A percentile compares a stretch with the other conserved stretches of the same genome.
Conservation (phyloP, 2,888 invertebrate species). For the Neoscelio sp. region DNA sequence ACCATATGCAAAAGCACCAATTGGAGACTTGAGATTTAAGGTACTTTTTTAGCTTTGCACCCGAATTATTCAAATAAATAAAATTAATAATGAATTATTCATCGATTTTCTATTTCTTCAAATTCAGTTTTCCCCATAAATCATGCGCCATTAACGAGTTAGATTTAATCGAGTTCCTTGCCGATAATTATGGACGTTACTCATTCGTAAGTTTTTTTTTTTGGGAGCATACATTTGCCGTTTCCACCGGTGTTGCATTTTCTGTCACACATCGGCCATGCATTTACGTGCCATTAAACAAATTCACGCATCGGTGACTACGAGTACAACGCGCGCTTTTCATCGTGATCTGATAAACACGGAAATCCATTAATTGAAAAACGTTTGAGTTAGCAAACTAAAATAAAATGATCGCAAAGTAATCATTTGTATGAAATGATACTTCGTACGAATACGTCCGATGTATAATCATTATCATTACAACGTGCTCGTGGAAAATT, state of each 20-base stretch:
- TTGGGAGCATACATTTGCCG: slow-evolving; percentile 20
- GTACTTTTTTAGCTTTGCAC: too few species aligned
- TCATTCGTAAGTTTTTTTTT: slow-evolving; percentile 30
- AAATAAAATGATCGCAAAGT: slow-evolving; percentile 65
- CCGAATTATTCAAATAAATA: too few species aligned
- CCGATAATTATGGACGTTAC: slow-evolving; percentile 35
- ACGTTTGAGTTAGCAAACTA: slow-evolving; percentile 73
- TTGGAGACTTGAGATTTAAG: too few species aligned
- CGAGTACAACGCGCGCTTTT: slow-evolving; percentile 67
- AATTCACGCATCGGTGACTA: slow-evolving; percentile 73
- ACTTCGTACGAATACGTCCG: slow-evolving; percentile 31
- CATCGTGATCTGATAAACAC: slow-evolving; percentile 75
- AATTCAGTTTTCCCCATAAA: too few species aligned
- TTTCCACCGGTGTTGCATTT: slow-evolving; percentile 57
- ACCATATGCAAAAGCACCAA: too few species aligned
- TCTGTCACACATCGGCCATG: slow-evolving; percentile 61
- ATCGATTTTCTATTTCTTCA: too few species aligned
- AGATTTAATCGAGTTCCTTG: slow-evolving; percentile 27
- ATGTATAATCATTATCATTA: slow-evolving; percentile 64
- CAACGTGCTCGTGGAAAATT: slow-evolving; percentile 39
- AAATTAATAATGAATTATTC: too few species aligned
- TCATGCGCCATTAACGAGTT: too few species aligned
- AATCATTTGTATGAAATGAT: too few species aligned
- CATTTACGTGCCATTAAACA: slow-evolving; percentile 71
- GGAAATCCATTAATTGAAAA: slow-evolving; percentile 81